A percentile compares a stretch with the other conserved stretches of the same genome.
These are phyloP conservation scores for Ammodramus savannarum DNA, from an alignment of 2,113 vertebrate species.

Conservation along the genomic window DNA sequence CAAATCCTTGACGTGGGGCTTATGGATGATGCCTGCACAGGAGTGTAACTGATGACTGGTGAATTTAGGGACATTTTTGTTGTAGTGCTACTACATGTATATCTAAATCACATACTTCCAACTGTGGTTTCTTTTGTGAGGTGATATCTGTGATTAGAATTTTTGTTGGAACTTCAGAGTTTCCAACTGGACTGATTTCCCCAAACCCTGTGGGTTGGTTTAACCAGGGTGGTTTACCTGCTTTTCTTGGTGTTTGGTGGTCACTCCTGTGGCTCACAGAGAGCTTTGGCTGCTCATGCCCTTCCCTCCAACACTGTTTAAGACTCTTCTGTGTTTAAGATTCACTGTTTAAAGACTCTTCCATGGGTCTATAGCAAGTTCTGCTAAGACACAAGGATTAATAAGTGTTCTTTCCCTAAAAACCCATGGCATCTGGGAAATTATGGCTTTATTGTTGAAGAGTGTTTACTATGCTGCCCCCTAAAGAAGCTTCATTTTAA, in stretches of 20 bases:
- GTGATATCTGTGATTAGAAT: no score
- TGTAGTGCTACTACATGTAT: accelerated
- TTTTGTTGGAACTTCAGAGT: neutral
- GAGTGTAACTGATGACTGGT: neutral
- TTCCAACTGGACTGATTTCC: no score
- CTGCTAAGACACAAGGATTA: neutral
- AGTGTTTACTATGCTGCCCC: neutral
- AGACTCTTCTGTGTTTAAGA: neutral
- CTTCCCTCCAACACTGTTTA: neutral
- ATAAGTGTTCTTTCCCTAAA: neutral
- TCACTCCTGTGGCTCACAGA: neutral
- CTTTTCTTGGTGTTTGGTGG: neutral
- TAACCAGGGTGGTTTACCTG: neutral
- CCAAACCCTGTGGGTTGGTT: neutral
- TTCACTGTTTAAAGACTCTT: neutral
- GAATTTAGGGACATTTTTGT: neutral
- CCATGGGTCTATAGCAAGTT: neutral
- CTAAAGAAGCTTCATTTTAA: neutral
- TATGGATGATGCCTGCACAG: neutral
- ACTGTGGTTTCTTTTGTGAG: neutral
- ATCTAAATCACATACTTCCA: neutral
- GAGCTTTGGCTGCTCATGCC: neutral
- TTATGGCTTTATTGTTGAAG: neutral
- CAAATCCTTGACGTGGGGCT: neutral
- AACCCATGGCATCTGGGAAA: neutral